Percentiles rank a stretch among this genome's conserved stretches.
Evolutionary conservation across 2,888 invertebrate species (phyloP).

Genomic region (Hoplodrina blanda): DNA sequence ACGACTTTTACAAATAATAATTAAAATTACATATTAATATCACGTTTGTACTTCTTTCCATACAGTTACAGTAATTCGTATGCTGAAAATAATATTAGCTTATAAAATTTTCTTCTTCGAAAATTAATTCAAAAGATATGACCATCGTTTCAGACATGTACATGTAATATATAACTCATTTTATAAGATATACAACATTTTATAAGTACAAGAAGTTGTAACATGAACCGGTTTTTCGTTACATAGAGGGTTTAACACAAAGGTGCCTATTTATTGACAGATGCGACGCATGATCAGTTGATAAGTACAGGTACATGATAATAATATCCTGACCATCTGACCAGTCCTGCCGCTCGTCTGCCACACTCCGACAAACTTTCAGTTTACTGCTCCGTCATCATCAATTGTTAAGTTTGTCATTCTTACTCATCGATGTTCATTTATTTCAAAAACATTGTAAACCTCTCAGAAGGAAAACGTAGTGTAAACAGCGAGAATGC

Average conservation of each 20-base stretch:
- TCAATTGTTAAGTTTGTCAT: conserved; percentile 57
- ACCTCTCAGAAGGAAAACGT: conserved; percentile 85
- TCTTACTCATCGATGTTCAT: conserved; percentile 61
- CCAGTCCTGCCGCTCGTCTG: conserved; percentile 74
- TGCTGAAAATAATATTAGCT: conserved; percentile 81
- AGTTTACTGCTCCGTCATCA: conserved; percentile 53
- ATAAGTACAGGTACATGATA: conserved; percentile 63
- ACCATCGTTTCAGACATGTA: conserved; percentile 63
- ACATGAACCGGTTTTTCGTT: conserved; percentile 57
- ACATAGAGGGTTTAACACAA: conserved; percentile 64
- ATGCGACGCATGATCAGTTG: conserved; percentile 64
- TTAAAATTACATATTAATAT: conserved; percentile 82
- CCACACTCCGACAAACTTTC: conserved; percentile 66
- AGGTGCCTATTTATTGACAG: conserved; percentile 67
- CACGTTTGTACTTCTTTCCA: conserved; percentile 86
- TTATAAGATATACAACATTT: conserved; percentile 67
- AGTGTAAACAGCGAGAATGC: conserved; percentile 75
- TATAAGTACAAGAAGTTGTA: conserved; percentile 60
- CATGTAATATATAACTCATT: conserved; percentile 69
- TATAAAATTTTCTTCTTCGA: conserved; percentile 77
- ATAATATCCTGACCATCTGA: conserved; percentile 59
- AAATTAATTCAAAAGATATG: conserved; percentile 73
- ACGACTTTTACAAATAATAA: conserved; percentile 87
- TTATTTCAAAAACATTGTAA: conserved; percentile 81
- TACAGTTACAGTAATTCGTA: conserved; percentile 79